Evolutionary conservation across 2,113 vertebrate genomes (phyloP), one percentile per base, ranked within the genome.

Genomic region (Trichomycterus rosablanca): DNA sequence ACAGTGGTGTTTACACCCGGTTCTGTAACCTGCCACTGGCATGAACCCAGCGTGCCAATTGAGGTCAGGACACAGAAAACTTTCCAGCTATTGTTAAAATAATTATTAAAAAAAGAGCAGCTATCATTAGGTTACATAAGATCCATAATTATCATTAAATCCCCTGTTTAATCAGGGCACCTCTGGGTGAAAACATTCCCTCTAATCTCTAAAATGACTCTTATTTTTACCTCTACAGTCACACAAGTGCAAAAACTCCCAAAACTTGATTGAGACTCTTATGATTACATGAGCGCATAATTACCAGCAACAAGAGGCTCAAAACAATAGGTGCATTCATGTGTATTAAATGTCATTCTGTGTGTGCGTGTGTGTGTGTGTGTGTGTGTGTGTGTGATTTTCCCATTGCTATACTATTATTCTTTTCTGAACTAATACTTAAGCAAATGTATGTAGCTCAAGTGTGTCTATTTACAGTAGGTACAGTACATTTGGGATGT

Each of bases 261-360:
- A 16, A n/a, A 59, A 59, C 28, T 34, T 18, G 6, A 15, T 2
- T 48, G 48, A 19, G 14, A 26, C 28, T 54, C 11, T 35, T 22
- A 56, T 68, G 45, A 50, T 48, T 32, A 44, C 22, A 56, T 46
- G 51, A 51, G 20, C 16, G 5, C 24, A 42, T 39, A 26, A 65
- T 54, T 68, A 50, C 22, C 18, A 55, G 40, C 53, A 48, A 71
- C n/a, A 15, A 34, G 28, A 22, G 48, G 32, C 48, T 72, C 34
- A 46, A 65, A 58, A 68, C 51, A 71, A 68, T 58, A 30, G 26
- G 9, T 10, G 50, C 12, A 44, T 68, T 67, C 40, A 68, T 64
- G 40, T 19, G 32, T 57, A 28, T 46, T 32, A 53, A 35, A 48
- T 15, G 3, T 1, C 5, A 4, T 16, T 14, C 4, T 19, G 15